Percentiles rank a stretch among this genome's conserved stretches.
Conservation (phyloP, 2,888 invertebrate species). For the Acronicta aceris region DNA sequence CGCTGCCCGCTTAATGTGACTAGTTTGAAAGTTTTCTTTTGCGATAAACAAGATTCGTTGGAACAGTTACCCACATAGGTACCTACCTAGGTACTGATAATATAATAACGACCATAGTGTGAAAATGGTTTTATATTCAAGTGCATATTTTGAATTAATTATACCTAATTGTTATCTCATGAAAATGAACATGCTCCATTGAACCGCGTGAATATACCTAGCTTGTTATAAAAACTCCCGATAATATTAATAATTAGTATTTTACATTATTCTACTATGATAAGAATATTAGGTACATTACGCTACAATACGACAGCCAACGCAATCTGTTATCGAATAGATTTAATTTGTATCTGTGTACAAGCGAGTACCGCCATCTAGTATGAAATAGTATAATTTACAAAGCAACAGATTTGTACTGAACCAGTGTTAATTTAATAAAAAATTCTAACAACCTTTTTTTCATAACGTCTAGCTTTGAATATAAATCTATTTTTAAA, state of each 20-base stretch:
- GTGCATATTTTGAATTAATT: too few species aligned
- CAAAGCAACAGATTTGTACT: too few species aligned
- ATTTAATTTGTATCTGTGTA: fast-evolving
- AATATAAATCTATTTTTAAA: too few species aligned
- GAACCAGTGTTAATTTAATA: not conserved
- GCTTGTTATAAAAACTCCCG: too few species aligned
- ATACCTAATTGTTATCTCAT: too few species aligned
- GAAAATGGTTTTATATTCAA: not conserved
- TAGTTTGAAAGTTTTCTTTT: conserved; percentile 47
- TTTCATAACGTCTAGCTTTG: too few species aligned
- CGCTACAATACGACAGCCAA: conserved; percentile 17
- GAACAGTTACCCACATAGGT: too few species aligned
- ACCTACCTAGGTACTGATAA: not conserved
- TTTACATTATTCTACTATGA: conserved; percentile 16
- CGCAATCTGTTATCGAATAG: conserved; percentile 38
- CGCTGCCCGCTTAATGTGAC: conserved; percentile 65
- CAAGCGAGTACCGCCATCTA: conserved; percentile 46
- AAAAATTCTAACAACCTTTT: too few species aligned
- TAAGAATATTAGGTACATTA: conserved; percentile 1
- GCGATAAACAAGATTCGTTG: conserved; percentile 51
- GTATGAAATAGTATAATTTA: conserved; percentile 30
- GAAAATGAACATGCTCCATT: too few species aligned
- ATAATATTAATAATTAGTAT: too few species aligned
- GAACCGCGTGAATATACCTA: too few species aligned
- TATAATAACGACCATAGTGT: not conserved